Base-by-base conservation (phyloP, 2,888 invertebrate genomes). In the Conchocele bisecta region DNA sequence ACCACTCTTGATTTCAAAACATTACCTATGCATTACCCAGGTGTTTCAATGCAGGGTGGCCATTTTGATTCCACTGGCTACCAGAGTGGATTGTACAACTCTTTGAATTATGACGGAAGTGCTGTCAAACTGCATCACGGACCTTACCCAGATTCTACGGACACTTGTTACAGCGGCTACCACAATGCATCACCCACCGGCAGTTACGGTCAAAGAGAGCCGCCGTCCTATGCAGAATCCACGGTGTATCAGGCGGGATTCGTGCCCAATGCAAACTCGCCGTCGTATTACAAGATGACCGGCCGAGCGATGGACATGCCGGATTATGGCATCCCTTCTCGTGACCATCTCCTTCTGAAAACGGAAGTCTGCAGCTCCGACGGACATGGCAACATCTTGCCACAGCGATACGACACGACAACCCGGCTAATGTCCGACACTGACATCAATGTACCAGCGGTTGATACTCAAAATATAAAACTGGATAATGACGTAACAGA, bases 141-240 rank as follows among this genome's bases (percentile, higher is more conserved):
- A 37, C 82, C 80, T 54, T 85, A 76, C 42, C 70, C 80, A 13
- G 85, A 85, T 48, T 63, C 70, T 3, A 33, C 75, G n/a, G 78
- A 83, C n/a, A 64, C 73, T 7, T 85, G 82, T 51, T 85, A 83
- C 57, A 67, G 75, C 50, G 69, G 79, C 17, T 83, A 83, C 57
- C 63, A 75, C 41, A 75, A 72, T 31, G 56, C 50, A 11, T 68
- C 79, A 24, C 58, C 74, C 6, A 53, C 80, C 1, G 78, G 80
- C 54, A 72, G 63, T 54, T 84, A 81, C 46, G 53, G 73, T 17
- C 57, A 82, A 9, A 60, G 83, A 17, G 85, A 85, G 26, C 85
- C 85, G 6, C 85, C 85, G 31, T 76, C 85, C 7, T 85, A 85
- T 39, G 76, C 83, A 0, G 85, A 85, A 56, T 83, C 83, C 7